These are phyloP conservation scores for Leptinotarsa peninsularis DNA, from an alignment of 2,888 invertebrate species.

Conservation along the genomic window DNA sequence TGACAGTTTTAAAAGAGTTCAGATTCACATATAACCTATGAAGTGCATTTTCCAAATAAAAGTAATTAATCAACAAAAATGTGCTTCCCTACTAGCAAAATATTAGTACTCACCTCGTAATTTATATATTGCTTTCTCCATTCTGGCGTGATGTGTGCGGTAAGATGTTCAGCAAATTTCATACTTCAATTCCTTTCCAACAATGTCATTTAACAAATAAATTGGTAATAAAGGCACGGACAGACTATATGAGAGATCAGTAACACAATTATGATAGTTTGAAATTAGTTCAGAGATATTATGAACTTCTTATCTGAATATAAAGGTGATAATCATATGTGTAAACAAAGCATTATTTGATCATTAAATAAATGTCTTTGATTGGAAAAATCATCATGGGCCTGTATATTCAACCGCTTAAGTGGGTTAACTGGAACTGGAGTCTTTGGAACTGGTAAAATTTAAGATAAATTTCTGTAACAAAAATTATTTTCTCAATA, in stretches of 20 bases:
- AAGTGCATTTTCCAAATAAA: neutral
- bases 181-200: conserved; percentile 66
- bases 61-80: no score
- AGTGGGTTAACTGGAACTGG: no score
- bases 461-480: no score
- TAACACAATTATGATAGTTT: neutral
- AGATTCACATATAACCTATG: neutral
- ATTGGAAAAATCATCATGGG: conserved; percentile 5
- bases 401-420: conserved; percentile 5
- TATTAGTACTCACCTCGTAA: conserved; percentile 71
- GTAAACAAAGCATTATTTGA: conserved; percentile 24
- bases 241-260: neutral
- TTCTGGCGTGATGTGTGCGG: conserved; percentile 91
- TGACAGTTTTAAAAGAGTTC: neutral
- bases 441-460: no score
- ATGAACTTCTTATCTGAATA: conserved; percentile 23
- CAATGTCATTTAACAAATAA: neutral
- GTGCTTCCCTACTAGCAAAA: neutral
- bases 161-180: conserved; percentile 92
- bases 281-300: conserved; percentile 1
- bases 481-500: no score
- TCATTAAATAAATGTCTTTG: conserved; percentile 12
- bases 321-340: conserved; percentile 14
- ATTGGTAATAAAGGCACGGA: neutral
- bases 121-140: conserved; percentile 90